These are phyloP conservation scores for Petrocephalus schoutedeni DNA, from an alignment of 2,797 vertebrate species.

Conservation along the genomic window DNA sequence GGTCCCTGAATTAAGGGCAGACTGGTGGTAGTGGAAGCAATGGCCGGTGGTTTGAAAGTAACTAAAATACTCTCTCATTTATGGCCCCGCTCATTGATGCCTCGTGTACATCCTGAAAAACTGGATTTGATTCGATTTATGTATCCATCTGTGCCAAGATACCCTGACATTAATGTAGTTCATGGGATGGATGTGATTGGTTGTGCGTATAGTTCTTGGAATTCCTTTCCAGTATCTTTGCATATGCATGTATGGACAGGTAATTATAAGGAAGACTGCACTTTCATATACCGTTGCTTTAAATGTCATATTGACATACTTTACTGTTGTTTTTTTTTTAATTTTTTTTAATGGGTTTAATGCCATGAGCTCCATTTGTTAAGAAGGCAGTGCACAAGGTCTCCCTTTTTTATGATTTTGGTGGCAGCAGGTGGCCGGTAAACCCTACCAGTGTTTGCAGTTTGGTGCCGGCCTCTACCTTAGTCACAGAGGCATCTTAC, in stretches of 20 bases:
- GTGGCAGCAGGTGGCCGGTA: not conserved
- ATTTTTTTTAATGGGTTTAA: not conserved
- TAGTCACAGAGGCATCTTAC: not conserved
- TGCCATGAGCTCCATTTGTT: not conserved
- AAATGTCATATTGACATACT: not conserved
- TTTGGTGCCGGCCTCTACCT: not conserved
- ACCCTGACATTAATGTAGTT: not conserved
- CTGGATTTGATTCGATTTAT: not conserved
- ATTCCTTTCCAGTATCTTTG: not conserved
- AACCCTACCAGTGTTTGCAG: not conserved
- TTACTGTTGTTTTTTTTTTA: not conserved
- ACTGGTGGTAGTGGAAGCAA: not conserved
- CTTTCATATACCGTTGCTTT: not conserved
- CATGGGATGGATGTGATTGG: not conserved
- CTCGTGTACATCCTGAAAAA: not conserved
- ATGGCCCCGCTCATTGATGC: not conserved
- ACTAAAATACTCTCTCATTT: not conserved
- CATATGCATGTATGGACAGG: not conserved
- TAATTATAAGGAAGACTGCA: not conserved
- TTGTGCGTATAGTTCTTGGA: not conserved
- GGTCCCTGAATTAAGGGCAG: not conserved
- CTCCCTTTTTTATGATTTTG: not conserved
- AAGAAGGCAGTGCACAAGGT: not conserved
- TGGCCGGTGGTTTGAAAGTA: not conserved
- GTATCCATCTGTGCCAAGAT: not conserved